Evolutionary conservation across 2,888 invertebrate species (phyloP).

Genomic region (Scrobipalpa atriplicella): DNA sequence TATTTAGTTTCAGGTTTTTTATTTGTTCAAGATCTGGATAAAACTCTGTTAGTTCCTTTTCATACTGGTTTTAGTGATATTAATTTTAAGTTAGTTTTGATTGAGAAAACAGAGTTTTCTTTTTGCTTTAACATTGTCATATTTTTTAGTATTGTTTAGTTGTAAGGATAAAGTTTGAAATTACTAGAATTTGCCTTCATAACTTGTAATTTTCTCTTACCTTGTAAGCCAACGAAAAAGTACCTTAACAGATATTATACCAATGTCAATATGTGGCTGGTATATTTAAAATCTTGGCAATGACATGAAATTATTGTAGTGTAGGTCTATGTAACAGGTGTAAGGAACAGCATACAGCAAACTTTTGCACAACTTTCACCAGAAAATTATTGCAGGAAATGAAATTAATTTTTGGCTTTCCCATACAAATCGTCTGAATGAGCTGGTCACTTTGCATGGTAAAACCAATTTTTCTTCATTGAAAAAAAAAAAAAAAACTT

Average conservation of each 20-base stretch:
- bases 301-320: neutral
- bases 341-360: neutral
- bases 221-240: too few relatives aligned
- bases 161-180: neutral
- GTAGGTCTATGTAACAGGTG: too few relatives aligned
- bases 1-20: slow-evolving; percentile 27
- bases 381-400: too few relatives aligned
- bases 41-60: slow-evolving; percentile 67
- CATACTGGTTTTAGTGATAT: slow-evolving; percentile 75
- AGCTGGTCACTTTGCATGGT: too few relatives aligned
- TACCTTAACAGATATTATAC: too few relatives aligned
- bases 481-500: too few relatives aligned
- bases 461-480: too few relatives aligned
- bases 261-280: too few relatives aligned
- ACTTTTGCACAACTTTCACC: too few relatives aligned
- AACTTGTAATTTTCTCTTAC: neutral
- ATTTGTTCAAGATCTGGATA: slow-evolving; percentile 49
- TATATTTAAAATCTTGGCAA: too few relatives aligned
- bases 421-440: too few relatives aligned
- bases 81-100: slow-evolving; percentile 60
- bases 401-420: too few relatives aligned
- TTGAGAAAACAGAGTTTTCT: slow-evolving; percentile 30
- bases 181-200: neutral
- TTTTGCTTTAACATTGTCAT: slow-evolving; percentile 6
- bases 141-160: slow-evolving; percentile 3